Conservation (phyloP, 2,888 invertebrate species). For the Sericinus montela region DNA sequence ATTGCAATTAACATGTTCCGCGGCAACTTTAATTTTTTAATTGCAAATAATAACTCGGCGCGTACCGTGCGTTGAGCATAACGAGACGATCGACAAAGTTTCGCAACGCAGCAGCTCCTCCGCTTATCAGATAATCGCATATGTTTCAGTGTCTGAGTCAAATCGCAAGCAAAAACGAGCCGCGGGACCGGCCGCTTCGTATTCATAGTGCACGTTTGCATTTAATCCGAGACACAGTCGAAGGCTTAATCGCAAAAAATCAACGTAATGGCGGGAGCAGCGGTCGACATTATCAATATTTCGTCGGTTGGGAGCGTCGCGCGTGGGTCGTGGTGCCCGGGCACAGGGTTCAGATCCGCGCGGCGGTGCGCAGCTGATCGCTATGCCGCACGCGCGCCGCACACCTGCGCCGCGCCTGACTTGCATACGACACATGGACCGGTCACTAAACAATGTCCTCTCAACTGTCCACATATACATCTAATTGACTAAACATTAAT, state of each 20-base stretch:
- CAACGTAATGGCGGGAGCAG: neutral
- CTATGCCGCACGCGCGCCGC: constrained; percentile 53
- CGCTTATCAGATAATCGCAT: neutral
- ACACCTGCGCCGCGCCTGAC: constrained; percentile 62
- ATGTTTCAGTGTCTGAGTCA: neutral
- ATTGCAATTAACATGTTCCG: neutral
- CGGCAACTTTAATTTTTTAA: neutral
- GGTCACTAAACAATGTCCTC: constrained; percentile 1
- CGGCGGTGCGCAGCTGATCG: constrained; percentile 26
- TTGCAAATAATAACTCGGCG: neutral
- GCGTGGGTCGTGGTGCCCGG: neutral
- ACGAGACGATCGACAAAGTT: neutral
- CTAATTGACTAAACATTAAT: constrained; percentile 3
- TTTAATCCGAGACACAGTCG: neutral
- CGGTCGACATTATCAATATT: neutral
- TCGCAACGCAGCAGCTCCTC: neutral
- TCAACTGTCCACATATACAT: neutral
- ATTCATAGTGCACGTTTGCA: neutral
- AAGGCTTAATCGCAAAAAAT: neutral
- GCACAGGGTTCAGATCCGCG: neutral
- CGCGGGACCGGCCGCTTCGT: neutral
- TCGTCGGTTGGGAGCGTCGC: neutral
- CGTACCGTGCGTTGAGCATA: neutral
- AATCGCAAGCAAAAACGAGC: neutral
- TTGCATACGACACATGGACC: constrained; percentile 27